A percentile compares a stretch with the other conserved stretches of the same genome.
These are phyloP conservation scores for Zoanthus sociatus DNA, from an alignment of 92 coral and sea anemone species.

Conservation along the genomic window DNA sequence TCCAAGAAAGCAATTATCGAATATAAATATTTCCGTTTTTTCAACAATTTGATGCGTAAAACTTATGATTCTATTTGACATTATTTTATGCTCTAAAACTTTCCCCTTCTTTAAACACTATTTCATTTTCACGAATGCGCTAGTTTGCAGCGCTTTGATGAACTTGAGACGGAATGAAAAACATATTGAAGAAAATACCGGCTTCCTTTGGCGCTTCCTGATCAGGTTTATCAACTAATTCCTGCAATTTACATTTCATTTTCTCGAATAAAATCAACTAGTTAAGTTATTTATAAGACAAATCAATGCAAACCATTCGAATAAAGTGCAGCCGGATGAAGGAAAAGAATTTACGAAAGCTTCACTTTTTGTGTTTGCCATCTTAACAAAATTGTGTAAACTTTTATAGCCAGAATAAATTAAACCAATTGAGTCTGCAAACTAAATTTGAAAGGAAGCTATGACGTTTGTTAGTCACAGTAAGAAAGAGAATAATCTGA, in stretches of 20 bases:
- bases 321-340: background rate
- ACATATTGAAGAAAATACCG: background rate
- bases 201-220: background rate
- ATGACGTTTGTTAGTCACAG: background rate
- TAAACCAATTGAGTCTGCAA: background rate
- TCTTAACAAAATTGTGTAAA: background rate
- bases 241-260: background rate
- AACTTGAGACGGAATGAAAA: background rate
- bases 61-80: background rate
- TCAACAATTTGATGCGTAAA: background rate
- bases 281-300: background rate
- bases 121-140: background rate
- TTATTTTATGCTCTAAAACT: background rate
- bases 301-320: background rate
- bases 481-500: background rate
- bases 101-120: background rate
- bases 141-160: background rate
- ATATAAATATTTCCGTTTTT: conserved; percentile 18
- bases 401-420: conserved; percentile 1
- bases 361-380: background rate
- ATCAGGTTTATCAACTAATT: background rate
- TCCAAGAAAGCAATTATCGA: conserved; percentile 34
- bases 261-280: background rate
- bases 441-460: background rate
- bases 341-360: background rate